Conservation (phyloP, 2,888 invertebrate genomes). For the Cheilosia vulpina region DNA sequence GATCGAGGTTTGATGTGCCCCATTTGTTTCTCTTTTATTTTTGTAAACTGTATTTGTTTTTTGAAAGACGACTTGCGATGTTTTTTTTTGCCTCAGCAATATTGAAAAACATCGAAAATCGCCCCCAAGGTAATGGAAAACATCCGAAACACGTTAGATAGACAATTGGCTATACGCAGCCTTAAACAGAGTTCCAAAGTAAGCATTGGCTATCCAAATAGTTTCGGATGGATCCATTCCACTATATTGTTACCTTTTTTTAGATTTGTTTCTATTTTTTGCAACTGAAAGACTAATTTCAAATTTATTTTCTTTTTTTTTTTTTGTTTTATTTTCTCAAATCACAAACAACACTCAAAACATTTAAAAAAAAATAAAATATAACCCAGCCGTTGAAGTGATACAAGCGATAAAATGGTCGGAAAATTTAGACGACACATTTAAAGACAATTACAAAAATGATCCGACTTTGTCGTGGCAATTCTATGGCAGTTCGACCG, state of each 20-base stretch:
- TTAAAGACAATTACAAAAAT: conserved; percentile 92
- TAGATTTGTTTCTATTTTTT: conserved; percentile 17
- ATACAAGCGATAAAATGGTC: conserved; percentile 98
- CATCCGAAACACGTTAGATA: conserved; percentile 76
- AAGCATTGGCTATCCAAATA: conserved; percentile 76
- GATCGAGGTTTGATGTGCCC: conserved; percentile 88
- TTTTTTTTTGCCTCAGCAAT: not conserved
- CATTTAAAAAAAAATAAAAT: conserved; percentile 66
- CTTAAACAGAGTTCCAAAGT: conserved; percentile 32
- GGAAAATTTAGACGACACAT: conserved; percentile 94
- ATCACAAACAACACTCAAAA: conserved; percentile 37
- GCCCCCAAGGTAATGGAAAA: not conserved
- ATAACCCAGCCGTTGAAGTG: conserved; percentile 92
- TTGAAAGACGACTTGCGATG: conserved; percentile 28
- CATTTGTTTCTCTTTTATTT: conserved; percentile 10
- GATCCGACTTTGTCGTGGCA: conserved; percentile 98
- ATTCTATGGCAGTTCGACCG: conserved; percentile 98
- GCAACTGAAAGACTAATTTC: conserved; percentile 57
- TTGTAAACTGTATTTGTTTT: conserved; percentile 33
- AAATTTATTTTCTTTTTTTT: conserved; percentile 28
- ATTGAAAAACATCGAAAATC: conserved; percentile 24
- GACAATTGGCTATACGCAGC: conserved; percentile 68
- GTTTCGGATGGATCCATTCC: conserved; percentile 66
- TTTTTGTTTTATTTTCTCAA: conserved; percentile 76
- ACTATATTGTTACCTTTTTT: conserved; percentile 1